These are phyloP conservation scores for Elysia chlorotica DNA, from an alignment of 1,140 invertebrate species.

Conservation along the genomic window DNA sequence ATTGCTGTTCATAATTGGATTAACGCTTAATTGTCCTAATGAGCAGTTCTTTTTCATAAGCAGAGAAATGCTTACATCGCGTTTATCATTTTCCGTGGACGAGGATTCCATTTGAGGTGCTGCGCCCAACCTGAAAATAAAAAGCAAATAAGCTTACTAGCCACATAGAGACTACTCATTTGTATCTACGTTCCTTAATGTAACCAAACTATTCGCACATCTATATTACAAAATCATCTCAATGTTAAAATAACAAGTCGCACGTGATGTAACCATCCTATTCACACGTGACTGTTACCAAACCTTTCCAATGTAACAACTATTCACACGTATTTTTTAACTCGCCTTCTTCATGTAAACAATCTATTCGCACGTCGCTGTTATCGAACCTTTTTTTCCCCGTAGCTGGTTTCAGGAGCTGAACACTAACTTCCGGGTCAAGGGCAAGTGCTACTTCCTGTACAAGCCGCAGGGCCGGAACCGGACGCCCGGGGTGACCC, in stretches of 20 bases:
- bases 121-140: too few species aligned
- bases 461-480: constrained; percentile 56
- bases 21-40: too few species aligned
- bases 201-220: neutral
- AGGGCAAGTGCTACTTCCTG: constrained; percentile 43
- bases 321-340: too few species aligned
- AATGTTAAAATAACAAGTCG: neutral
- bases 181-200: neutral
- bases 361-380: too few species aligned
- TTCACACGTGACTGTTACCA: neutral
- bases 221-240: neutral
- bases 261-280: neutral
- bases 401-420: constrained; percentile 53
- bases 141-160: too few species aligned
- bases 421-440: constrained; percentile 53
- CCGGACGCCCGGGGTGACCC: constrained; percentile 40
- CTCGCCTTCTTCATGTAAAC: constrained; percentile 14
- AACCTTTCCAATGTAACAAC: too few species aligned
- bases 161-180: constrained; percentile 37
- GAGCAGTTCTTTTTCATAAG: too few species aligned
- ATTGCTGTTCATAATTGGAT: too few species aligned
- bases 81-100: too few species aligned
- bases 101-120: too few species aligned
- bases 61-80: too few species aligned
- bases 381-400: too few species aligned